Percentiles rank a stretch among this genome's conserved stretches.
phyloP scores from a whole-genome alignment of 2,888 invertebrate genomes.

The Rapana venosa region DNA sequence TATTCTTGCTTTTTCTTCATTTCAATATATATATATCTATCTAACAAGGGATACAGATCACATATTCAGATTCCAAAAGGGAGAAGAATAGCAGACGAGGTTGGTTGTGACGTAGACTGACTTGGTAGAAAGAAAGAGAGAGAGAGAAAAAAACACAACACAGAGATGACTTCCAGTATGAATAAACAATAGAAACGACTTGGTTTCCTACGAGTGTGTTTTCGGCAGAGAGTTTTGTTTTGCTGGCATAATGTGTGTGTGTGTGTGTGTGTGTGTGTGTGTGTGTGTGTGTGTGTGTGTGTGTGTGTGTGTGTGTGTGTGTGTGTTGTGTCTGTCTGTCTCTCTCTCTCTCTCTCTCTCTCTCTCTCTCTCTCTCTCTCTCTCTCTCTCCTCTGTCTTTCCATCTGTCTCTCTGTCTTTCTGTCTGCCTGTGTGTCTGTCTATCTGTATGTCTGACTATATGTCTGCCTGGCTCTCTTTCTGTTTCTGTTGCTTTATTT shows the following conservation, averaged over 20 bases:
- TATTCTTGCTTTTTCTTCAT: too few relatives aligned
- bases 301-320: neutral
- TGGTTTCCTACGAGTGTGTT: too few relatives aligned
- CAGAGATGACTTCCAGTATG: neutral
- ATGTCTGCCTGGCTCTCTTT: neutral
- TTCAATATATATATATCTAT: too few relatives aligned
- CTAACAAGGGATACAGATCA: neutral
- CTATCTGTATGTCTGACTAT: neutral
- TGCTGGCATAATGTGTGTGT: too few relatives aligned
- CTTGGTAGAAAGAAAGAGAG: neutral
- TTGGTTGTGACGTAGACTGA: too few relatives aligned
- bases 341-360: neutral
- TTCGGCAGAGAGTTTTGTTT: too few relatives aligned
- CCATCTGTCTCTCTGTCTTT: neutral
- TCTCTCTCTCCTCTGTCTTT: neutral
- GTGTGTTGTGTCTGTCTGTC: neutral
- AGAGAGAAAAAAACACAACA: neutral
- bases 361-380: neutral
- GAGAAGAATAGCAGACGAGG: neutral
- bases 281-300: too few relatives aligned
- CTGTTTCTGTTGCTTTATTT: too few relatives aligned
- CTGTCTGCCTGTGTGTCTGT: neutral
- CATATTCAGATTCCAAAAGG: neutral
- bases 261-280: too few relatives aligned
- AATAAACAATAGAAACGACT: neutral